phyloP scores from a whole-genome alignment of 2,888 invertebrate genomes.

The Alcis repandata region DNA sequence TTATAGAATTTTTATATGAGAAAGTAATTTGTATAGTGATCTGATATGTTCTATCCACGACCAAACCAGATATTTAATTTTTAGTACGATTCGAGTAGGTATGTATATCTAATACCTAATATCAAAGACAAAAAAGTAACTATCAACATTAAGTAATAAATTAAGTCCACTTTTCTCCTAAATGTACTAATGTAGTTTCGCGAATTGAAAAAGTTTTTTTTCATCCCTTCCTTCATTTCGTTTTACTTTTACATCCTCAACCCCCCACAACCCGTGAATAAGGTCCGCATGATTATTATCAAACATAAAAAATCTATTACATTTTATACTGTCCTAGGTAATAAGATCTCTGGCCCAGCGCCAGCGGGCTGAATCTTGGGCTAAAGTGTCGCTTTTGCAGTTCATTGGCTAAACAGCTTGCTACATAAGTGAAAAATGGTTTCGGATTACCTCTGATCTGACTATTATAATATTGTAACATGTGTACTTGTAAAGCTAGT shows the following conservation, averaged over 20 bases:
- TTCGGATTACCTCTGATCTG: not conserved
- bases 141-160: no score
- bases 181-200: no score
- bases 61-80: no score
- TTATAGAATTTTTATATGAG: not conserved
- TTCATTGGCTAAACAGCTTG: constrained; percentile 30
- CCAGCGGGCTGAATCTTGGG: constrained; percentile 46
- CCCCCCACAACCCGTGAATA: not conserved
- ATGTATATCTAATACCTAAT: no score
- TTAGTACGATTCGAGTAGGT: no score
- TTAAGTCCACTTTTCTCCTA: no score
- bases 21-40: no score
- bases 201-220: not conserved
- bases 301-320: constrained; percentile 37
- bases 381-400: constrained; percentile 52
- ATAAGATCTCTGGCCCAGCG: constrained; percentile 45
- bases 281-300: constrained; percentile 19
- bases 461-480: no score
- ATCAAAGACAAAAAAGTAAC: no score
- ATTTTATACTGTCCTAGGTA: constrained; percentile 34
- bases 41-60: no score
- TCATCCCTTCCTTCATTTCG: constrained; percentile 1
- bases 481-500: no score
- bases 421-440: not conserved
- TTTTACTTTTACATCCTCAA: constrained; percentile 4